Evolutionary conservation across 2,888 invertebrate genomes (phyloP).

Genomic region (Gymnocheta viridis): DNA sequence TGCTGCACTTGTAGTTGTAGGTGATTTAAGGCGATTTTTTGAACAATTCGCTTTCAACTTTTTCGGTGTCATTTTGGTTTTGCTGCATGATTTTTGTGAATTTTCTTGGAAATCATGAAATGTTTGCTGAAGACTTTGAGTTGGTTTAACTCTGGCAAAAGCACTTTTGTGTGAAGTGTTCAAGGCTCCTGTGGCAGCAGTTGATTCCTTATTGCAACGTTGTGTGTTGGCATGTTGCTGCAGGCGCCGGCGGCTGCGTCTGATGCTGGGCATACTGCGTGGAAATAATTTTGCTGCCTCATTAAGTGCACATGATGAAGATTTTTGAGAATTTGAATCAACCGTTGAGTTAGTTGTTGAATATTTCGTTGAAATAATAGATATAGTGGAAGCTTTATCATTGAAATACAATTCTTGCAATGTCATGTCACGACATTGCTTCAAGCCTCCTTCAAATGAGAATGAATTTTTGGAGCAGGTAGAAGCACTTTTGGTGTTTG

Average conservation of each 20-base stretch:
- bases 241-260: conserved; percentile 76
- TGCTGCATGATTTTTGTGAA: conserved; percentile 30
- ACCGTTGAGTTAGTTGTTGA: conserved; percentile 69
- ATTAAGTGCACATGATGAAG: conserved; percentile 72
- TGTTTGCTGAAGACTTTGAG: conserved; percentile 50
- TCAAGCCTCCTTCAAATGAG: conserved; percentile 40
- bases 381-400: conserved; percentile 68
- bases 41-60: conserved; percentile 75
- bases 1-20: conserved; percentile 13
- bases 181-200: conserved; percentile 45
- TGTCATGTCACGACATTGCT: conserved; percentile 62
- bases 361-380: conserved; percentile 57
- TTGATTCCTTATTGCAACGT: conserved; percentile 45
- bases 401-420: conserved; percentile 53
- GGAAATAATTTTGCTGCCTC: conserved; percentile 79
- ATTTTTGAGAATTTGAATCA: conserved; percentile 75
- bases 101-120: conserved; percentile 56
- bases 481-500: conserved; percentile 15
- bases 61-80: conserved; percentile 74
- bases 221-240: conserved; percentile 65
- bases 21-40: conserved; percentile 71
- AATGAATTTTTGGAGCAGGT: not conserved
- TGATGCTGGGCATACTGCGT: conserved; percentile 80
- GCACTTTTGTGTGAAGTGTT: conserved; percentile 64
- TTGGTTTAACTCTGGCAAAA: conserved; percentile 63